Evolutionary conservation across 2,797 vertebrate genomes (phyloP).

Genomic region (Brachyrhaphis roseni): DNA sequence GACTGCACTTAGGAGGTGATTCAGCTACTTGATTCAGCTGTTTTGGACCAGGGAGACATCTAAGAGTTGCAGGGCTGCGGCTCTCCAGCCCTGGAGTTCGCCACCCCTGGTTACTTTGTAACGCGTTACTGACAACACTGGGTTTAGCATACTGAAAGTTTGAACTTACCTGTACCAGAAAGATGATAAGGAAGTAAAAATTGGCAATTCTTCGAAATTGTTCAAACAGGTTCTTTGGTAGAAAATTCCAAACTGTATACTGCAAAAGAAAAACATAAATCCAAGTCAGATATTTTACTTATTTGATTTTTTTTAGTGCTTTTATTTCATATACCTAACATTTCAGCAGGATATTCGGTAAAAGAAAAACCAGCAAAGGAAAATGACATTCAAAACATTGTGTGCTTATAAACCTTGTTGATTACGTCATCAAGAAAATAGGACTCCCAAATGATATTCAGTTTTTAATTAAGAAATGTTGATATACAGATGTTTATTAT

Average conservation of each 20-base stretch:
- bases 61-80: no score
- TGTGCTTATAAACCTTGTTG: background rate
- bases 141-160: background rate
- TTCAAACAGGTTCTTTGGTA: conserved; percentile 99
- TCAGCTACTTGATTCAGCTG: no score
- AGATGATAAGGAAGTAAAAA: conserved; percentile 99
- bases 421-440: background rate
- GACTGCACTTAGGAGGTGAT: no score
- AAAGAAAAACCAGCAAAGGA: background rate
- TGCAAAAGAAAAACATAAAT: conserved; percentile 57
- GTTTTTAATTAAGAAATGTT: background rate
- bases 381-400: background rate
- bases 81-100: no score
- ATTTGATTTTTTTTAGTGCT: background rate
- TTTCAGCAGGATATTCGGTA: background rate
- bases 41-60: no score
- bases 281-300: conserved; percentile 19
- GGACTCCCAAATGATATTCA: background rate
- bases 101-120: no score
- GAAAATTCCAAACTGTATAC: conserved; percentile 99
- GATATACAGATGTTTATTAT: background rate
- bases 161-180: conserved; percentile 95
- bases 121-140: no score
- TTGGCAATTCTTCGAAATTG: conserved; percentile 99
- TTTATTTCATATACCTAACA: background rate